Conservation (phyloP, 2,113 vertebrate species). For the Loxodonta africana region DNA sequence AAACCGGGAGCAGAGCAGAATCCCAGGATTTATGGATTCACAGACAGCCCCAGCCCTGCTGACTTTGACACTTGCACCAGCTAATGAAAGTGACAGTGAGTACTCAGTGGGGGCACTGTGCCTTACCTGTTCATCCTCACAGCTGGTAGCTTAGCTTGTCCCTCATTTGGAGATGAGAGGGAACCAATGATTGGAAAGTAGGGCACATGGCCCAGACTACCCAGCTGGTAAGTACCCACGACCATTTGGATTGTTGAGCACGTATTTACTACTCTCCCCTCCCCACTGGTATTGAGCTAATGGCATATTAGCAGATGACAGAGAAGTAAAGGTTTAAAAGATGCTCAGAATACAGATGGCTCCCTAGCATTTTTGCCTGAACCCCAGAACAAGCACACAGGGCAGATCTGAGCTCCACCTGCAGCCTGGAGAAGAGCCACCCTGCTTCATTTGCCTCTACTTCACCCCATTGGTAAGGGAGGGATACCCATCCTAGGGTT, state of each 20-base stretch:
- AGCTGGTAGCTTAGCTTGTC: not conserved
- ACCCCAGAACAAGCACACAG: too few relatives aligned
- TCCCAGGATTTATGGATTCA: not conserved
- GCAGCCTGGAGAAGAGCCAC: not conserved
- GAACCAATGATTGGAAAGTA: not conserved
- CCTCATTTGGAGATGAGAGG: not conserved
- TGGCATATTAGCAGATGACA: not conserved
- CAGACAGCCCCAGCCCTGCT: not conserved
- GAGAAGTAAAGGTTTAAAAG: not conserved
- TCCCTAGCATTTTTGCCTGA: not conserved
- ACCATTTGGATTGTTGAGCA: not conserved
- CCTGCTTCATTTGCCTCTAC: not conserved
- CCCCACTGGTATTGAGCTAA: not conserved
- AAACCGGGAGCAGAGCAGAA: not conserved
- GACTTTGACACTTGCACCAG: not conserved
- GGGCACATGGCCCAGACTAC: too few relatives aligned
- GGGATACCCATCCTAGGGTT: too few relatives aligned
- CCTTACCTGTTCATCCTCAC: not conserved
- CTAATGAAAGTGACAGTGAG: not conserved
- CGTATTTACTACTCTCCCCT: not conserved
- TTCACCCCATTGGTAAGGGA: too few relatives aligned
- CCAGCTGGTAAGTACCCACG: not conserved
- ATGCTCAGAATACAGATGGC: too few relatives aligned
- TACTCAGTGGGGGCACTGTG: fast-evolving
- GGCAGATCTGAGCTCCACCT: not conserved